Base-by-base conservation (phyloP, 2,888 invertebrate genomes). In the Tholera decimalis region DNA sequence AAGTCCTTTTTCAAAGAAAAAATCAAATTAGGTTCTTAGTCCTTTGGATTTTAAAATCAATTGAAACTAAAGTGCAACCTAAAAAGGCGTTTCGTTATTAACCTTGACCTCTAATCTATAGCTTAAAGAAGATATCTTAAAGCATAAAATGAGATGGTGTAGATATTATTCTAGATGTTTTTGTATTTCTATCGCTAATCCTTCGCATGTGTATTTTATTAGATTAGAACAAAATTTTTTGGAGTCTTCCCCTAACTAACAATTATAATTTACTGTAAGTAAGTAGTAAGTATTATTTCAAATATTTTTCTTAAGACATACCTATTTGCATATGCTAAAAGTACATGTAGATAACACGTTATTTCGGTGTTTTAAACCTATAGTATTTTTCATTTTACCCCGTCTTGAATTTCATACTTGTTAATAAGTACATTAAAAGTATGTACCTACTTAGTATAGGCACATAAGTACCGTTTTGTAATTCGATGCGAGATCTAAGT, bases 141-240 rank as follows among this genome's bases (percentile, higher is more conserved):
- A 18, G 7, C n/a, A 44, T 20, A 35, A 58, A 18, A 22, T 49
- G 35, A 15, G 75, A 79, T 77, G 67, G 79, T 77, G 65, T 59
- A 55, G 33, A 41, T 51, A 22, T 39, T 61, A 28, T 30, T 20
- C 30, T 59, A 57, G 44, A 35, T n/a, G 33, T 18, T 53, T 64
- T 61, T 63, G 39, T 70, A 46, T 69, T 47, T 61, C 57, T 73
- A 49, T 57, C 39, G 35, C 67, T 77, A 71, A 80, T 73, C 51
- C 62, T 63, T 35, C 46, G 79, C 79, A 77, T 79, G 79, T 44
- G 53, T 60, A 57, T 68, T 78, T 46, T 54, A 54, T 69, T 66
- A 69, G 63, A 20, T 47, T 76, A 73, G 64, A 49, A 30, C 47
- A 51, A 33, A 28, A 57, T 44, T 63, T 63, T 18, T n/a, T 61